Base-by-base conservation (phyloP, 2,888 invertebrate genomes). In the Barypeithes pellucidus region DNA sequence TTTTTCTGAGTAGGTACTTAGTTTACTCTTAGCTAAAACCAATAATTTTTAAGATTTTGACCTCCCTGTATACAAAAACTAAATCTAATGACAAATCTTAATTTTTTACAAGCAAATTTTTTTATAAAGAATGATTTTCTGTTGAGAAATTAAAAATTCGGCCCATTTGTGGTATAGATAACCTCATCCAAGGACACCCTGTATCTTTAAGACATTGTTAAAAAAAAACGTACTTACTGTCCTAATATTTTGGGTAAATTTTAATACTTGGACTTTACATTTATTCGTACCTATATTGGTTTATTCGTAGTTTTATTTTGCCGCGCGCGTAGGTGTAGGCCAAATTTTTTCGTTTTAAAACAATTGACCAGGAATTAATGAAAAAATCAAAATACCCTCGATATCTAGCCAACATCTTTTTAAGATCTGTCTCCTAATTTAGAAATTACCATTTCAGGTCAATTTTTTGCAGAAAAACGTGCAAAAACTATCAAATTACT, bases 261-360 rank as follows among this genome's bases (percentile, higher is more conserved):
- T 41, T 12, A 12, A 12, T 2, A 14, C 14, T 41, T 14, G 8
- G 16, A 8, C 43, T 16, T 43, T 4, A 4, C 16, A n/a, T 14
- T 43, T 43, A 16, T 16, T n/a, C 2, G 12, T 2, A 3, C 12
- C 12, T 16, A n/a, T 16, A n/a, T 16, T 16, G 43, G 16, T 43
- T 43, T 43, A n/a, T n/a, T 43, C n/a, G n/a, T 16, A 3, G n/a
- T 43, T 43, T 43, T 43, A n/a, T 43, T n/a, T 43, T n/a, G n/a
- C 43, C 12, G 43, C n/a, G n/a, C 16, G n/a, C 8, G 43, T 16
- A 14, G 14, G 43, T 43, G 16, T 43, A 14, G 43, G 43, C 43
- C 43, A 43, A 43, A 43, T 43, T 43, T 43, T 7, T 16, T 7
- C 7, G 43, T 43, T 43, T 16, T 16, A 43, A 43, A 43, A 43